A percentile compares a stretch with the other conserved stretches of the same genome.
phyloP scores from a whole-genome alignment of 2,797 vertebrate species.

The Poecilia gillii region DNA sequence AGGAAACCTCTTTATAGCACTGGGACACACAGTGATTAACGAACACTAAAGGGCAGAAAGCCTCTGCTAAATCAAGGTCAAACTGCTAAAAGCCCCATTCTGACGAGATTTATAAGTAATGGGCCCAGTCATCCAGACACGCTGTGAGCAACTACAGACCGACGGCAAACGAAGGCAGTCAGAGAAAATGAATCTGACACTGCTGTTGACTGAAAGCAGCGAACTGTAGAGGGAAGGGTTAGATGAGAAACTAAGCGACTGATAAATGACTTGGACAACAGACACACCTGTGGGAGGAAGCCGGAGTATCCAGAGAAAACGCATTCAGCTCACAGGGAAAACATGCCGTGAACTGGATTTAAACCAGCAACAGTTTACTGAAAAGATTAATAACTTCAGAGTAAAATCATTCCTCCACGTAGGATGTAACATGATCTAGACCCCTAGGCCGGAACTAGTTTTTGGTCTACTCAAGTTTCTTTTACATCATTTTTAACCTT shows the following conservation, averaged over 20 bases:
- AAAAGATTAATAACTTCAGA: neutral
- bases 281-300: neutral
- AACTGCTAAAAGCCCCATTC: slow-evolving; percentile 26
- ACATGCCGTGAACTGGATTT: neutral
- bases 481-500: neutral
- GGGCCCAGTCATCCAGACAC: slow-evolving; percentile 5
- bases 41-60: slow-evolving; percentile 24
- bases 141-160: slow-evolving; percentile 16
- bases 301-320: neutral
- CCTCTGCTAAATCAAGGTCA: slow-evolving; percentile 50
- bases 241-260: neutral
- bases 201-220: slow-evolving; percentile 44
- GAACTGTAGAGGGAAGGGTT: slow-evolving; percentile 15
- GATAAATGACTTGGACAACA: slow-evolving; percentile 43
- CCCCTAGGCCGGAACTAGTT: neutral
- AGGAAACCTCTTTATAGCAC: slow-evolving; percentile 28
- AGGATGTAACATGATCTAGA: neutral
- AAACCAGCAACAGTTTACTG: neutral
- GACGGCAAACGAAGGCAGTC: slow-evolving; percentile 6
- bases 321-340: neutral
- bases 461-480: neutral
- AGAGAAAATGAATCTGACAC: slow-evolving; percentile 32
- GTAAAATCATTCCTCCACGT: neutral
- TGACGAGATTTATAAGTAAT: slow-evolving; percentile 30
- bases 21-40: slow-evolving; percentile 37